Conservation (phyloP, 2,888 invertebrate species). For the Rhogogaster chlorosoma region DNA sequence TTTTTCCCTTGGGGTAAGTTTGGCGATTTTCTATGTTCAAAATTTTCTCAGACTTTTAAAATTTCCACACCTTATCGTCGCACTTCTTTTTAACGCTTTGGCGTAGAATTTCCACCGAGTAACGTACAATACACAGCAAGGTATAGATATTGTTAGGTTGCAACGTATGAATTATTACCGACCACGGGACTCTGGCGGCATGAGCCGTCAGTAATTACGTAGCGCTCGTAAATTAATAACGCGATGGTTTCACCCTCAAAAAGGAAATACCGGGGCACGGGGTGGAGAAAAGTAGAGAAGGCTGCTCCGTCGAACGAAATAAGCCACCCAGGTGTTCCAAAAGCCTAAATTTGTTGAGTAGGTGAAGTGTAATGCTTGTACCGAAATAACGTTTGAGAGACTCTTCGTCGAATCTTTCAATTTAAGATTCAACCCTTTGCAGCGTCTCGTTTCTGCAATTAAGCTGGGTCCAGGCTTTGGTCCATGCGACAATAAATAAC, state of each 20-base stretch:
- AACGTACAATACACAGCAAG: not conserved
- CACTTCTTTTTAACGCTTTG: not conserved
- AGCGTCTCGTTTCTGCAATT: not conserved
- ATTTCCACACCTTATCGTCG: not conserved
- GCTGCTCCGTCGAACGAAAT: not conserved
- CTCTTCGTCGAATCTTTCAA: not conserved
- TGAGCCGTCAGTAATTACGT: slow-evolving; percentile 46
- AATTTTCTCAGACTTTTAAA: not conserved
- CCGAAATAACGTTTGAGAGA: not conserved
- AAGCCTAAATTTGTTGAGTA: not conserved
- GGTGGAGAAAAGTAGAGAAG: not conserved
- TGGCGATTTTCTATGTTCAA: not conserved
- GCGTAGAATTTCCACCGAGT: not conserved
- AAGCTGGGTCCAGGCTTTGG: not conserved
- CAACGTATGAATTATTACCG: slow-evolving; percentile 48
- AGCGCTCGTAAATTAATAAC: slow-evolving; percentile 44
- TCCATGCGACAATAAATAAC: slow-evolving; percentile 35
- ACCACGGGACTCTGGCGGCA: slow-evolving; percentile 34
- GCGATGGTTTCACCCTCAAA: slow-evolving; percentile 42
- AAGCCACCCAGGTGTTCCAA: slow-evolving; percentile 20
- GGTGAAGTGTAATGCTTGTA: not conserved
- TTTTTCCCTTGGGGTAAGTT: slow-evolving; percentile 20
- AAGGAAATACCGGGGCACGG: slow-evolving; percentile 18
- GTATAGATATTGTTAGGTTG: slow-evolving; percentile 16
- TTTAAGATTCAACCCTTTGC: not conserved